Base-by-base conservation (phyloP, 2,888 invertebrate species). In the Scelioninae gen. 2 region DNA sequence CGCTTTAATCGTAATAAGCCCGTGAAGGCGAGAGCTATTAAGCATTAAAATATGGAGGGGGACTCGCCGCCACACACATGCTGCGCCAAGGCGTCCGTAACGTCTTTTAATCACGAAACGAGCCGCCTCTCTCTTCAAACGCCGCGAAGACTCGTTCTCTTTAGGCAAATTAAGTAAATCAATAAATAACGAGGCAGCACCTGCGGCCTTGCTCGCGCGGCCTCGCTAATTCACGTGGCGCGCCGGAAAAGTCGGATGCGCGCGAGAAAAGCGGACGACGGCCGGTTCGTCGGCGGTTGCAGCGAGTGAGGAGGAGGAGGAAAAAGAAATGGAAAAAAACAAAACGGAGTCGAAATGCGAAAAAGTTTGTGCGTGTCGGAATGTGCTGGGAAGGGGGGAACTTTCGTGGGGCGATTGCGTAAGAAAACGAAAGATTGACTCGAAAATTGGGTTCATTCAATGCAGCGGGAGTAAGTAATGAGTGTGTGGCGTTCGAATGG, bases 61-160 rank as follows among this genome's bases (percentile, higher is more conserved):
- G 79, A 73, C 79, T 73, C 72, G 80, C 80, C 80, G 80, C 76
- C 82, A 81, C 81, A 82, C 82, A 81, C 81, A 81, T 79, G 81
- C 80, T 81, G 82, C 78, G 80, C 76, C 80, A 75, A 81, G 82
- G 82, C 82, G 81, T 82, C 79, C 79, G 82, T 83, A 85, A 85
- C 82, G 83, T 83, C 83, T 83, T 83, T 84, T 83, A 83, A 84
- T 85, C 85, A 84, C 84, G 84, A 82, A 81, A 82, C 78, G 81
- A 81, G 80, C 82, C 82, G 82, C 81, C 82, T 80, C 80, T 79
- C 79, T 79, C 79, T 81, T 80, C 80, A 81, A 81, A 80, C 78
- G 80, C 72, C 76, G 73, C 76, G 73, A 64, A 73, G 78, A 80
- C 78, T 71, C 77, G 81, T 80, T 79, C 79, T 78, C 80, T 81